Conservation (phyloP, 2,888 invertebrate genomes). For the Rotaria magnacalcarata region DNA sequence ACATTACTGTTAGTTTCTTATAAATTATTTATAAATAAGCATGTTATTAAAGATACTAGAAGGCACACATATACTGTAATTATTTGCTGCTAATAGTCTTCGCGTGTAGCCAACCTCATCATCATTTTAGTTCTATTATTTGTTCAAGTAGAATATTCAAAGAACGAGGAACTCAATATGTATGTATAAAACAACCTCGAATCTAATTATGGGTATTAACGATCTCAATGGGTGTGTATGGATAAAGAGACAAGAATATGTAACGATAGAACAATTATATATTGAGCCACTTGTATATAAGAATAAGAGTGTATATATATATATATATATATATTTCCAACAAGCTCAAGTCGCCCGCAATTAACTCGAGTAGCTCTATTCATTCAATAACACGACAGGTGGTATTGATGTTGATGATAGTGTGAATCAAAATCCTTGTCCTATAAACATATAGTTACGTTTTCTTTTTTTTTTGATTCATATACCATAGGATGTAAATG, state of each 20-base stretch:
- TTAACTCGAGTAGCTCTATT: slow-evolving; percentile 29
- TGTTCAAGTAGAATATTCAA: not conserved
- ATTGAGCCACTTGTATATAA: slow-evolving; percentile 29
- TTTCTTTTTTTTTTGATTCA: slow-evolving; percentile 12
- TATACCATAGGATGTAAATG: slow-evolving; percentile 3
- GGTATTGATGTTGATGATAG: slow-evolving; percentile 2
- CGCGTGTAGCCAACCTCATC: not conserved
- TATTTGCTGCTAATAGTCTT: not conserved
- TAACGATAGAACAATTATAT: slow-evolving; percentile 22
- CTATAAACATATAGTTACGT: slow-evolving; percentile 13
- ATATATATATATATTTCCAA: slow-evolving; percentile 12
- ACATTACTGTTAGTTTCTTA: slow-evolving; percentile 6
- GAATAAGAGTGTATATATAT: not conserved
- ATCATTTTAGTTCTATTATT: not conserved
- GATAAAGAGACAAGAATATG: slow-evolving; percentile 22
- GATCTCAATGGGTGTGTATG: not conserved
- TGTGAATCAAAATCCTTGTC: slow-evolving; percentile 22
- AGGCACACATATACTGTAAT: slow-evolving; percentile 17
- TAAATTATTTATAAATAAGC: not conserved
- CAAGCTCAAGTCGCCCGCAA: slow-evolving; percentile 18
- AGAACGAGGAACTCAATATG: not conserved
- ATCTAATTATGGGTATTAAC: slow-evolving; percentile 29
- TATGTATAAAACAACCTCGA: not conserved
- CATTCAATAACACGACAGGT: slow-evolving; percentile 18
- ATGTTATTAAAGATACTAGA: slow-evolving; percentile 17